Percentiles rank a stretch among this genome's conserved stretches.
These are phyloP conservation scores for Eurytemora carolleeae DNA, from an alignment of 1,140 invertebrate species.

Conservation along the genomic window DNA sequence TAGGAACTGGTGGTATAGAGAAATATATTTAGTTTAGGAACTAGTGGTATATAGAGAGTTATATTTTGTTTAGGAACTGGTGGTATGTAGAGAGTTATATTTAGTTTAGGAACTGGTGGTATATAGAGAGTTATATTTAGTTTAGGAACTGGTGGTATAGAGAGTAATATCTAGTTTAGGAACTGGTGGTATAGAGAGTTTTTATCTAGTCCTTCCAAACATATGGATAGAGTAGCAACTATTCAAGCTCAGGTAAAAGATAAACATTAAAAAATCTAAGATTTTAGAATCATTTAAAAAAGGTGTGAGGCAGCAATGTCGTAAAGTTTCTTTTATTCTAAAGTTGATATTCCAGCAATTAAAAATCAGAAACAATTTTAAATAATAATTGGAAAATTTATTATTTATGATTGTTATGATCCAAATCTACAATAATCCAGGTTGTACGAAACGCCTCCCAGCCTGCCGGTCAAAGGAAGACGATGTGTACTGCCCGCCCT, in stretches of 20 bases:
- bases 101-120: constrained; percentile 23
- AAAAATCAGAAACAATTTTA: constrained; percentile 35
- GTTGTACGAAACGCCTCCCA: constrained; percentile 36
- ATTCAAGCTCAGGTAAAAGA: constrained; percentile 38
- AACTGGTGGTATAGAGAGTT: constrained; percentile 28
- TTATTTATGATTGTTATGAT: constrained; percentile 23
- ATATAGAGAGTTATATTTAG: too few species aligned
- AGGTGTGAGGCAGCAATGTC: too few species aligned
- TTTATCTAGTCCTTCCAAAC: constrained; percentile 28
- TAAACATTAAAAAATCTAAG: too few species aligned
- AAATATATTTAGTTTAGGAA: constrained; percentile 40
- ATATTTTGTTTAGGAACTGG: too few species aligned
- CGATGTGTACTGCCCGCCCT: constrained; percentile 40
- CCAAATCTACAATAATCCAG: constrained; percentile 15
- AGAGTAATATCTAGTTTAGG: constrained; percentile 28
- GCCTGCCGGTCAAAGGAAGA: constrained; percentile 29
- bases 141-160: too few species aligned
- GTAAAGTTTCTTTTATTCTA: constrained; percentile 23
- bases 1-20: constrained; percentile 27
- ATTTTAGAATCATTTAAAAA: too few species aligned
- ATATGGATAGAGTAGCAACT: constrained; percentile 32
- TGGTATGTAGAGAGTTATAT: too few species aligned
- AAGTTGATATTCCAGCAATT: constrained; percentile 33
- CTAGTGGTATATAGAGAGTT: constrained; percentile 39
- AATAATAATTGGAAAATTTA: too few species aligned